Evolutionary conservation across 1,140 invertebrate species (phyloP), one percentile per base, ranked within the genome.

Genomic region (Hycleus cichorii): DNA sequence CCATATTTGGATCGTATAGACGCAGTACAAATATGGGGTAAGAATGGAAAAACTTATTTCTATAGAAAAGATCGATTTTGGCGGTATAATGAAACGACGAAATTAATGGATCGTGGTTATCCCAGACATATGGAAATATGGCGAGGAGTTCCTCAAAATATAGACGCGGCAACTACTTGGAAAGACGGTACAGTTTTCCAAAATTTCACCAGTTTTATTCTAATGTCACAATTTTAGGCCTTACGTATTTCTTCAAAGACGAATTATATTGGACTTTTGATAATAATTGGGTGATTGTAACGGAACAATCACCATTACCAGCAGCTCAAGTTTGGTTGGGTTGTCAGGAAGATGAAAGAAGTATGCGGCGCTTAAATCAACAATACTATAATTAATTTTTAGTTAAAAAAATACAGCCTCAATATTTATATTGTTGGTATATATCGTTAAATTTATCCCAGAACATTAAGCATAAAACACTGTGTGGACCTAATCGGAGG

Each of bases 401-500:
- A 32, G 32, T 32, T 32, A 32, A 32, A 5, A 32, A 32, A 32
- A 32, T 32, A 32, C 7, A 32, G 7, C 7, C 32, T 32, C 32
- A 32, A 32, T 32, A 5, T 32, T 32, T 32, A 7, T 32, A 32
- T 32, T 32, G 32, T 7, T 32, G 32, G 45, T 64, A 58, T 1
- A 63, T 12, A 8, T 43, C 42, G 55, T 84, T 83, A 26, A 93
- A 75, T 71, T 89, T 78, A 72, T 91, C 89, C 84, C 93, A 95
- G 72, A 95, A 91, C 25, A 93, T 81, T 39, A 96, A 75, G 65
- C 87, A 86, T 0, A 95, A 71, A 2, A 94, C 85, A 0, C 90
- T 91, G 67, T 95, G 92, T 0, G 93, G 93, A 1, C 89, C 91
- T 26, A 94, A 80, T 52, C 92, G 78, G 40, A 93, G 75, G 74